Percentiles rank a stretch among this genome's conserved stretches.
phyloP scores from a whole-genome alignment of 1,140 invertebrate species.

The Sogatella furcifera region DNA sequence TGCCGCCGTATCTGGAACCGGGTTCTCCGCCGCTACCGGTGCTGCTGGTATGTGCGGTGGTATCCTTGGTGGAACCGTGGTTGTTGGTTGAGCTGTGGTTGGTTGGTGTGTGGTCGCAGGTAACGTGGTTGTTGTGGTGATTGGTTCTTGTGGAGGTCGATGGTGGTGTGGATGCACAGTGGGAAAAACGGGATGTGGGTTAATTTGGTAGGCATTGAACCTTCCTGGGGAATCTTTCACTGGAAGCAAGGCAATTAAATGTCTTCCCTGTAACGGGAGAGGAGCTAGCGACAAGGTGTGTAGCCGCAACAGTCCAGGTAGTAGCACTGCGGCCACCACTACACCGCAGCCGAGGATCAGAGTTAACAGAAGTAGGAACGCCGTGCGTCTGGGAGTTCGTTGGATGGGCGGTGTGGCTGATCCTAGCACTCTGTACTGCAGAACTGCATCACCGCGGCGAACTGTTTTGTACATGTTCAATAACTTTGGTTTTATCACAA shows the following conservation, averaged over 20 bases:
- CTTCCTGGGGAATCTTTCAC: constrained; percentile 10
- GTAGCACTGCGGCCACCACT: constrained; percentile 16
- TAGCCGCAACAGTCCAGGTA: constrained; percentile 13
- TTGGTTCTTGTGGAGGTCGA: not conserved
- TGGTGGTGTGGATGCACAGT: not conserved
- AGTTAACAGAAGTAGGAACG: constrained; percentile 13
- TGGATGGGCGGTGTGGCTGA: not conserved
- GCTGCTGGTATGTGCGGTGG: not conserved
- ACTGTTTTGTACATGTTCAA: constrained; percentile 57
- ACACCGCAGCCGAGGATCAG: constrained; percentile 15
- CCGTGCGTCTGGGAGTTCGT: constrained; percentile 3
- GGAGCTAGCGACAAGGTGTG: constrained; percentile 15
- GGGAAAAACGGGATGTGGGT: not conserved
- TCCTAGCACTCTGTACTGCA: constrained; percentile 55
- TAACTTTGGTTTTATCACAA: too few relatives aligned
- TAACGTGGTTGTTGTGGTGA: constrained; percentile 8
- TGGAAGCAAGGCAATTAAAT: constrained; percentile 16
- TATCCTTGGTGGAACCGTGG: not conserved
- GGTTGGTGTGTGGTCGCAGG: too few relatives aligned
- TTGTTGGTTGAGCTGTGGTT: not conserved
- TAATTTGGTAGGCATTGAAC: constrained; percentile 12
- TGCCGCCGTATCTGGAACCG: too few relatives aligned
- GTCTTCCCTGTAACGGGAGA: constrained; percentile 6
- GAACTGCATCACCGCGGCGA: constrained; percentile 55
- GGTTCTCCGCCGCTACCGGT: not conserved